Percentiles rank a stretch among this genome's conserved stretches.
These are phyloP conservation scores for Thamnophis elegans DNA, from an alignment of 2,797 vertebrate genomes.

Conservation along the genomic window DNA sequence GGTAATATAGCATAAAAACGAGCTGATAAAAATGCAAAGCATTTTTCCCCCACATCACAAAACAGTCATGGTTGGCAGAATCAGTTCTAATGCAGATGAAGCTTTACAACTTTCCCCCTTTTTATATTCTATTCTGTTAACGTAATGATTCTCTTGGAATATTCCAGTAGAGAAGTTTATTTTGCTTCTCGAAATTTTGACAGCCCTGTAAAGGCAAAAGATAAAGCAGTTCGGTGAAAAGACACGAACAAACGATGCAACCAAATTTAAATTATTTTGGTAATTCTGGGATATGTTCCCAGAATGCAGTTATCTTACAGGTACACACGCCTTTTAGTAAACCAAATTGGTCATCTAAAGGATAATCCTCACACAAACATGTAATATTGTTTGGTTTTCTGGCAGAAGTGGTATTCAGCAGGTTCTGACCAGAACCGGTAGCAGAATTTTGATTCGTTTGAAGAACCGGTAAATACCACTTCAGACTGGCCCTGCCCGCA, in stretches of 20 bases:
- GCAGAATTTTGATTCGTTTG: too few relatives aligned
- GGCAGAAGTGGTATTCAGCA: too few relatives aligned
- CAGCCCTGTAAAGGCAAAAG: neutral
- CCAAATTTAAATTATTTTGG: neutral
- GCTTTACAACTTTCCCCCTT: neutral
- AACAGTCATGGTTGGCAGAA: slow-evolving; percentile 26
- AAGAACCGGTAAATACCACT: too few relatives aligned
- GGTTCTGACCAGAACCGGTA: too few relatives aligned
- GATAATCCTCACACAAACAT: neutral
- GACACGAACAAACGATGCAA: neutral
- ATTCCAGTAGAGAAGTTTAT: slow-evolving; percentile 24
- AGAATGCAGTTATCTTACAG: neutral
- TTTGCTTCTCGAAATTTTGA: slow-evolving; percentile 23
- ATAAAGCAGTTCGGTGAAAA: neutral
- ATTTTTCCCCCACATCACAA: neutral
- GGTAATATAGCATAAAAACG: slow-evolving; percentile 15
- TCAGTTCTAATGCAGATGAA: slow-evolving; percentile 13
- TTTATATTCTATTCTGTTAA: slow-evolving; percentile 21
- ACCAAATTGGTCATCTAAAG: neutral
- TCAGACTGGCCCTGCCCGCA: too few relatives aligned
- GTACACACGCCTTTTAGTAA: neutral
- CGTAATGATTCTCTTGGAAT: neutral
- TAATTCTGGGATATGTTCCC: neutral
- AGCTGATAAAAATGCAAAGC: slow-evolving; percentile 32
- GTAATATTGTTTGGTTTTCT: neutral